Conservation (phyloP, 2,113 vertebrate species). For the Silurus glanis region DNA sequence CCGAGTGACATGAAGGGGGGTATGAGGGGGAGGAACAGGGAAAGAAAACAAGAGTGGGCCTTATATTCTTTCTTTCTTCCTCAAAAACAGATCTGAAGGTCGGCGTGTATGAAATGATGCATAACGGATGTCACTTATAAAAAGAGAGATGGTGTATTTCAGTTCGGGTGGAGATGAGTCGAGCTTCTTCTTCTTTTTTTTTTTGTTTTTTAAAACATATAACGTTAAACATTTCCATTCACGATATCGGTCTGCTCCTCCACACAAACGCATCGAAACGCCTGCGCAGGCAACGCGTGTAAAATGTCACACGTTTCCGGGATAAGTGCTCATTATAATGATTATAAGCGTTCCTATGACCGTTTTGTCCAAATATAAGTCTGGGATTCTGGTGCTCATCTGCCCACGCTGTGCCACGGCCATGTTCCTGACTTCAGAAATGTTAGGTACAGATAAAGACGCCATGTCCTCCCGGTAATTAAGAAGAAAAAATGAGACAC, state of each 20-base stretch:
- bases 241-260: not conserved
- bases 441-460: not conserved
- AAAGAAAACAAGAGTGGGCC: constrained; percentile 52
- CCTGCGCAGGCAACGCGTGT: not conserved
- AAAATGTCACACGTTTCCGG: not conserved
- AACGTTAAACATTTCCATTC: not conserved
- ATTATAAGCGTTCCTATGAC: not conserved
- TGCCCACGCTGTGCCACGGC: not conserved
- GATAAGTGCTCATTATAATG: not conserved
- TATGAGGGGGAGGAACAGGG: not conserved
- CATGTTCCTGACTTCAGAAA: not conserved
- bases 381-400: not conserved
- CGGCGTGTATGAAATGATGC: constrained; percentile 68
- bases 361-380: not conserved
- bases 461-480: constrained; percentile 26
- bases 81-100: constrained; percentile 77
- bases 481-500: constrained; percentile 12
- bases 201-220: no score
- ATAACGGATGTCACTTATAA: constrained; percentile 77
- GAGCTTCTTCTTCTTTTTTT: not conserved
- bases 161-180: not conserved
- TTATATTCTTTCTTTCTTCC: constrained; percentile 51
- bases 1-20: not conserved
- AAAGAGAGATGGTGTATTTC: constrained; percentile 51
- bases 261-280: not conserved